Base-by-base conservation (phyloP, 2,888 invertebrate species). In the Danaus chrysippus region DNA sequence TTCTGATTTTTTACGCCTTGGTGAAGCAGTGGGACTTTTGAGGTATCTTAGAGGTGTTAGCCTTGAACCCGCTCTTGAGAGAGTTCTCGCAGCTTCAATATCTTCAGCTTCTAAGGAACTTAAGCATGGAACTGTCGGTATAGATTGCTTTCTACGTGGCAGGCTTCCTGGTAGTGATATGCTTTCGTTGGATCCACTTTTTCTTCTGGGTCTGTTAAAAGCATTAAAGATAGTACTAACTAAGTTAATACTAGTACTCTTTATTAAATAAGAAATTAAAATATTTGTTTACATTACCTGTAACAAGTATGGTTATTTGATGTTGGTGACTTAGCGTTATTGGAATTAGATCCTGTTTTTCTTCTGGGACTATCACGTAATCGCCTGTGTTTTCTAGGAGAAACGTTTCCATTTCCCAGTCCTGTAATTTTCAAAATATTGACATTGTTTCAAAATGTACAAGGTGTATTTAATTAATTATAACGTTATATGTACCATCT, bases 311-410 rank as follows among this genome's bases (percentile, higher is more conserved):
- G 86, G 65, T 87, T 92, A 65, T 76, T 86, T 15, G 77, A 69
- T 55, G 84, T 91, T 10, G 93, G 93, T 53, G 93, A 93, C 76
- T 93, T 92, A 0, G 92, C 91, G 60, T 83, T 81, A 60, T 83
- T 81, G 54, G 91, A 87, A 70, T 89, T 91, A 66, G 92, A 83
- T n/a, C 83, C 84, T 41, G 93, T 93, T 83, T 94, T 94, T 76
- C 94, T 91, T 73, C 94, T 82, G 1, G 94, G 93, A 74, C 93
- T 94, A 65, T 95, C 94, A 63, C 94, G 88, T 61, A 92, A 85
- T 64, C 94, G 92, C 73, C 93, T 92, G 66, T 91, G 89, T 81
- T 93, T 93, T 68, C 93, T 91, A 54, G 93, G 92, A 11, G 93
- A 93, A 67, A 89, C 72, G 72, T 86, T 91, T 54, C 91, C 91